Percentiles rank a stretch among this genome's conserved stretches.
phyloP scores from a whole-genome alignment of 2,797 vertebrate species.

The Crenuchus spilurus region DNA sequence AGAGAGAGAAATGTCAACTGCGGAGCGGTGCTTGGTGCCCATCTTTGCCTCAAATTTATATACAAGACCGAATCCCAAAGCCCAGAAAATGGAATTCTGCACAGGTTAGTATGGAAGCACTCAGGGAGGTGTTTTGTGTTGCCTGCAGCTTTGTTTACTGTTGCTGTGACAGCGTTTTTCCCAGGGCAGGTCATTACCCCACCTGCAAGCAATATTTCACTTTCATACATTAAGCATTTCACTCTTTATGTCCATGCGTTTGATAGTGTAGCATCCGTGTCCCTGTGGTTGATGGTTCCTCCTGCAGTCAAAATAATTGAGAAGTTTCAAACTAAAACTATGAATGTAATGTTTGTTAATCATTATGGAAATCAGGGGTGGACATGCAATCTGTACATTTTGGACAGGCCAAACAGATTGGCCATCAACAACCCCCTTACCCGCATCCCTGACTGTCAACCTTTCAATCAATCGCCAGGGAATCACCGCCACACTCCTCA shows the following conservation, averaged over 20 bases:
- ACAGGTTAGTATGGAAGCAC: neutral
- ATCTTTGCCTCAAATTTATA: neutral
- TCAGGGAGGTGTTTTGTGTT: neutral
- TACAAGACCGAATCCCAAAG: neutral
- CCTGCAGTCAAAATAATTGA: too few relatives aligned
- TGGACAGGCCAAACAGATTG: too few relatives aligned
- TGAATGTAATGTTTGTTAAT: too few relatives aligned
- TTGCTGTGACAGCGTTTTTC: conserved; percentile 2
- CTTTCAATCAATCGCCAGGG: too few relatives aligned
- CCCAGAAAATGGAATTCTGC: neutral
- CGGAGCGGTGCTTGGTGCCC: neutral
- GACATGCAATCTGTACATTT: too few relatives aligned
- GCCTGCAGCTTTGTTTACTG: neutral
- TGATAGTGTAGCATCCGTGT: too few relatives aligned
- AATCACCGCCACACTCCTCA: too few relatives aligned
- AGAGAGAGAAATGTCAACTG: neutral
- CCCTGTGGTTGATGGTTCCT: too few relatives aligned
- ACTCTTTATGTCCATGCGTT: neutral
- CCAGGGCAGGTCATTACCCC: neutral
- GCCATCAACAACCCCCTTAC: too few relatives aligned
- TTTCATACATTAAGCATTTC: neutral
- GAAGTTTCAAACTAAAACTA: too few relatives aligned
- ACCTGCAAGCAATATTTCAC: neutral
- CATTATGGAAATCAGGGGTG: too few relatives aligned
- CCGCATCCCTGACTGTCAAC: too few relatives aligned